Evolutionary conservation across 2,888 invertebrate species (phyloP).

Genomic region (Julus scanicus): DNA sequence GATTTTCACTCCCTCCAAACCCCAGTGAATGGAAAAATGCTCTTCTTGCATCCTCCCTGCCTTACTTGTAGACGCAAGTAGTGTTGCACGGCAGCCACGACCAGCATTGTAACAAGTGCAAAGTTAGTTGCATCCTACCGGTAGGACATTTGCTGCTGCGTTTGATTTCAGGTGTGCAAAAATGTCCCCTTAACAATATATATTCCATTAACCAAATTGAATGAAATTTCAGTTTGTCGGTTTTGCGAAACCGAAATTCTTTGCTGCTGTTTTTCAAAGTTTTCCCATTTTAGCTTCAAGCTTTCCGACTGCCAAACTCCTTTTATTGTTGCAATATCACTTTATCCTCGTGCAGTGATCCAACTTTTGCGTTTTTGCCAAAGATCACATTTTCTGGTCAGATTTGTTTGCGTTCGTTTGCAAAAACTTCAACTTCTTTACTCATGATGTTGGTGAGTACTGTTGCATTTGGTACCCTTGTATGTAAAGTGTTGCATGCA

Average conservation of each 20-base stretch:
- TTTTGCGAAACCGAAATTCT: neutral
- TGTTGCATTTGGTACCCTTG: neutral
- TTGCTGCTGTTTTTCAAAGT: neutral
- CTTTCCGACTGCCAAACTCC: neutral
- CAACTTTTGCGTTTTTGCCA: neutral
- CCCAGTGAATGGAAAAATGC: neutral
- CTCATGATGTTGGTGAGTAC: slow-evolving; percentile 41
- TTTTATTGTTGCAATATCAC: neutral
- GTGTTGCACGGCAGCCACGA: neutral
- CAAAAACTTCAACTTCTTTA: slow-evolving; percentile 13
- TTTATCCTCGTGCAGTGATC: neutral
- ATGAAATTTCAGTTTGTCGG: neutral
- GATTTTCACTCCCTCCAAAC: slow-evolving; percentile 35
- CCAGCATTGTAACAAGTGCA: slow-evolving; percentile 18
- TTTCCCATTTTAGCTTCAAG: neutral
- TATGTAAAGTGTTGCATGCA: neutral
- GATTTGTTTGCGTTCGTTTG: neutral
- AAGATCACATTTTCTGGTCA: neutral
- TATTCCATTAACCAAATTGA: neutral
- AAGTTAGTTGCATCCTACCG: slow-evolving; percentile 16
- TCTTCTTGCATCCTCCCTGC: neutral
- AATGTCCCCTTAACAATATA: neutral
- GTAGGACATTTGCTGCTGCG: slow-evolving; percentile 2
- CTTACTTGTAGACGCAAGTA: neutral
- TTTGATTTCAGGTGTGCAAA: neutral